Conservation (phyloP, 2,113 vertebrate species). For the Acanthochromis polyacanthus region DNA sequence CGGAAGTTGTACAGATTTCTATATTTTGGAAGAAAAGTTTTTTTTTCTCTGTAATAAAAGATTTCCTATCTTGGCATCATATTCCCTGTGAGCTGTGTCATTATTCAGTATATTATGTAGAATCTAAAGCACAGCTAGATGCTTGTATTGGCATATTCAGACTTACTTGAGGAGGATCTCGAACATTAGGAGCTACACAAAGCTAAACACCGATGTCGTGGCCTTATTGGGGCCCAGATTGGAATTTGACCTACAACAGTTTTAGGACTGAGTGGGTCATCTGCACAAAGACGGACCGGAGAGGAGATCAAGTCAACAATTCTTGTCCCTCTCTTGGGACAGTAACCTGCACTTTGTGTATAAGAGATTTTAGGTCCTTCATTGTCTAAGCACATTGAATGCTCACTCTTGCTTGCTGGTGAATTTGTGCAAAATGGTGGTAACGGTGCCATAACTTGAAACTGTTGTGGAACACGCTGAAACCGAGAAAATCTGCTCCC, state of each 20-base stretch:
- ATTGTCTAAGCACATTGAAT: background rate
- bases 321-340: constrained; percentile 6
- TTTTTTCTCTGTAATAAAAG: constrained; percentile 99
- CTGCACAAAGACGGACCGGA: constrained; percentile 21
- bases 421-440: background rate
- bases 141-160: no score
- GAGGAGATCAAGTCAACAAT: constrained; percentile 29
- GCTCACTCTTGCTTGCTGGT: background rate
- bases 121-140: no score
- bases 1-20: constrained; percentile 99
- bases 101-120: constrained; percentile 48
- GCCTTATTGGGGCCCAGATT: constrained; percentile 2
- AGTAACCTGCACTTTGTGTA: background rate
- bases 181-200: background rate
- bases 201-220: background rate
- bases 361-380: background rate
- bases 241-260: constrained; percentile 34
- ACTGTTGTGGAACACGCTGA: background rate
- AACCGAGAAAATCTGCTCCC: background rate
- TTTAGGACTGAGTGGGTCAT: constrained; percentile 9
- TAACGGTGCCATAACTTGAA: background rate
- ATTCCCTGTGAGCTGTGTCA: constrained; percentile 62
- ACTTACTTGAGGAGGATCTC: background rate
- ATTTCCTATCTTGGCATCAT: constrained; percentile 90
- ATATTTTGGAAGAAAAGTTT: constrained; percentile 99